Evolutionary conservation across 2,797 vertebrate genomes (phyloP).

Genomic region (Lophius americanus): DNA sequence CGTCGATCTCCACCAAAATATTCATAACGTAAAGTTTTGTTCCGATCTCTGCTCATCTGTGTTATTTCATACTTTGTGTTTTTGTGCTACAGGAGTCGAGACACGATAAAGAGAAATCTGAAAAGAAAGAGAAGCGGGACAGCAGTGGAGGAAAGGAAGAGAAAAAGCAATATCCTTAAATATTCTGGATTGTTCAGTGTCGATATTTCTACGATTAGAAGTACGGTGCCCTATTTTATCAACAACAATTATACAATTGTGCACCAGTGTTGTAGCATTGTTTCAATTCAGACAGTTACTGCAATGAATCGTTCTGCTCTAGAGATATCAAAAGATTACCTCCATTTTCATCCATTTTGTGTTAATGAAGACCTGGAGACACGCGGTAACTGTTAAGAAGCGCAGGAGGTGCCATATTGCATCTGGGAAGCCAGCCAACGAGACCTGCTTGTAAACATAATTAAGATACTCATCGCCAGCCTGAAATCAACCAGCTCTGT

Average conservation of each 20-base stretch:
- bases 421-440: background rate
- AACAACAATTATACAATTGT: background rate
- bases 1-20: background rate
- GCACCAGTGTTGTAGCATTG: constrained; percentile 1
- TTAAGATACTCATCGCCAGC: constrained; percentile 1
- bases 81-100: constrained; percentile 87
- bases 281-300: background rate
- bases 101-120: constrained; percentile 94
- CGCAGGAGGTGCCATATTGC: constrained; percentile 3
- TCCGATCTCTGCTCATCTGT: background rate
- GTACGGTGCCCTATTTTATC: background rate
- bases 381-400: constrained; percentile 2
- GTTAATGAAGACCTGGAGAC: constrained; percentile 10
- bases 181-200: background rate
- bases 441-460: constrained; percentile 27
- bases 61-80: constrained; percentile 4
- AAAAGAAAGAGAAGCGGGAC: constrained; percentile 96
- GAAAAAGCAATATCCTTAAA: constrained; percentile 98
- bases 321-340: background rate
- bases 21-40: background rate
- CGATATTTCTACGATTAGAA: constrained; percentile 8
- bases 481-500: constrained; percentile 4
- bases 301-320: constrained; percentile 2
- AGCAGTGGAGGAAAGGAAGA: constrained; percentile 93
- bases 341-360: constrained; percentile 16